Base-by-base conservation (phyloP, 2,797 vertebrate species). In the Limnodromus scolopaceus region DNA sequence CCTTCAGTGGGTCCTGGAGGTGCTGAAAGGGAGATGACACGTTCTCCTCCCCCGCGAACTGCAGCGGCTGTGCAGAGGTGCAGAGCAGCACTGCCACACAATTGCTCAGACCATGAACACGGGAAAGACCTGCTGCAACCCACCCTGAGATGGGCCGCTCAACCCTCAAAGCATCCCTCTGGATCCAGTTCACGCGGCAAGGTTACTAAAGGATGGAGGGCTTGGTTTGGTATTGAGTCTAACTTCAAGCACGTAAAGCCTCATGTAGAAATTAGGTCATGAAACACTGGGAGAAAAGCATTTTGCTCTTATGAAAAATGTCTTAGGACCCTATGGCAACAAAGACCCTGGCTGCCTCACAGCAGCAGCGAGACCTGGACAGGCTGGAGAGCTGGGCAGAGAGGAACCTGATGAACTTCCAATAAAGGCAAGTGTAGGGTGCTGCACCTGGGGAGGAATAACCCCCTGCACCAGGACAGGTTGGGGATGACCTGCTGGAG, bases 91-190 rank as follows among this genome's bases (percentile, higher is more conserved):
- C 4, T 1, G 57, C 24, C 30, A 63, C 48, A 8, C 51, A 57
- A 32, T 18, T 10, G 4, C 58, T 48, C 16, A 5, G 34, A 61
- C 43, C 6, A 1, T 2, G 0, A 28, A 51, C 55, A 12, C 0
- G 9, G 36, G 39, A 3, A 23, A 36, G 58, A 61, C 38, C 69
- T 68, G 32, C 58, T 81, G 65, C 66, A 41, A 49, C 48, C 24
- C 91, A 45, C 36, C 36, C 27, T 8, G 61, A 86, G 58, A 49
- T 2, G 19, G 27, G 38, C 39, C 72, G 43, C 60, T 46, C 12
- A 23, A 10, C n/a, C 27, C 16, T 19, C 86, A 60, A 22, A 74
- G 55, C 63, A 16, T 19, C 49, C 30, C 38, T 2, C 53, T 57
- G 41, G 25, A n/a, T 43, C n/a, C 75, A 66, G 55, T n/a, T 63